Evolutionary conservation across 2,113 vertebrate species (phyloP), one percentile per base, ranked within the genome.

Genomic region (Varanus komodoensis): DNA sequence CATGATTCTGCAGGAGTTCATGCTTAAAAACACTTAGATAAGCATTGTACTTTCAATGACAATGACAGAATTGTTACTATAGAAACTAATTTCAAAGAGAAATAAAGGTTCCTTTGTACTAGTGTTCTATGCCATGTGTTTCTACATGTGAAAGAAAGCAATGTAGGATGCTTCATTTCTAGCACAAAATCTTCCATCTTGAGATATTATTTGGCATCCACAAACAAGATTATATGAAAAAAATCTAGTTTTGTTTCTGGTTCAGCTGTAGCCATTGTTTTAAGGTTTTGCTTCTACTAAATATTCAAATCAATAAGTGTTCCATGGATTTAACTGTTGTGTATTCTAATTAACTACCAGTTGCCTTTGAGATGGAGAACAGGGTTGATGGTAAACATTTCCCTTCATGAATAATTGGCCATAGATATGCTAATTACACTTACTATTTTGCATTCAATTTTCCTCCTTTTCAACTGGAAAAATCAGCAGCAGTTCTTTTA

Each of bases 41-140:
- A 91, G 32, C 54, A 67, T 68, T 91, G 71, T 89, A 94, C 84
- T 83, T 68, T 89, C 89, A 88, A 0, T 91, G 34, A 90, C 87
- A 88, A 84, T 88, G 87, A 48, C 44, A 84, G 92, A 79, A 54
- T 68, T 82, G 94, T 95, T 95, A 89, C 95, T 92, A 95, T 94
- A 89, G 95, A 89, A 96, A 96, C 94, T 94, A 95, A 88, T 95
- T 95, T 94, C 89, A 84, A 93, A 95, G 87, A 89, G 87, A 52
- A 85, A 79, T 79, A 85, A 82, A 85, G 89, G 74, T 38, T 69
- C 64, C 52, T 74, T 74, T 89, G 0, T 87, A 81, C 87, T 86
- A 77, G 57, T 74, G 81, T 91, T 25, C 57, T 85, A 85, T 79
- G 92, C 38, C 81, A 92, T 92, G 85, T 74, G 68, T 93, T 87